These are phyloP conservation scores for Tenebrio molitor DNA, from an alignment of 1,140 invertebrate species.

Conservation along the genomic window DNA sequence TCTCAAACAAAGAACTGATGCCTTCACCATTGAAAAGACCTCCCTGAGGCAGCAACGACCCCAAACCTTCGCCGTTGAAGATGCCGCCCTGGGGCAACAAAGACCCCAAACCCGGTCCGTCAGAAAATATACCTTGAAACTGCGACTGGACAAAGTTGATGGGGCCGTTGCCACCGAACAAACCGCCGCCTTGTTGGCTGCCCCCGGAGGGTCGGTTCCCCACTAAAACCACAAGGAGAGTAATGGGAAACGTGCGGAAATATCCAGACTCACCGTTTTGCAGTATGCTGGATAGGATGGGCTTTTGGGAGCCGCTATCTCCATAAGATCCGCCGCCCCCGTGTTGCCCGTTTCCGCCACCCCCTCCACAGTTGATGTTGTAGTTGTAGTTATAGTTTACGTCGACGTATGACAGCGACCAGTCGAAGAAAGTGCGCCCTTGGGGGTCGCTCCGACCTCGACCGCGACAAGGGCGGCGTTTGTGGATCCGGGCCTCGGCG, in stretches of 20 bases:
- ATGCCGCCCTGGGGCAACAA: not conserved
- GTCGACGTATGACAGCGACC: conserved; percentile 22
- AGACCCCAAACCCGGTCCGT: not conserved
- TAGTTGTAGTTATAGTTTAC: conserved; percentile 47
- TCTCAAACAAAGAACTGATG: conserved; percentile 12
- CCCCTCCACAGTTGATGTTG: conserved; percentile 41
- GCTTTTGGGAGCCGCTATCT: conserved; percentile 3
- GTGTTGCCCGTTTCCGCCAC: not conserved
- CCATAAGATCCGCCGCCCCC: conserved; percentile 2
- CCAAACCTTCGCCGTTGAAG: conserved; percentile 11
- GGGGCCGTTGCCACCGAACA: not conserved
- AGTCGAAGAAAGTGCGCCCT: conserved; percentile 43
- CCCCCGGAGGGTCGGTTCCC: not conserved
- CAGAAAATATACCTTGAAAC: conserved; percentile 8
- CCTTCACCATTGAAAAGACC: conserved; percentile 41
- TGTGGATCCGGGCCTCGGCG: not conserved
- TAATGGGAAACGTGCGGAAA: no score
- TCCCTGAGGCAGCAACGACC: conserved; percentile 8
- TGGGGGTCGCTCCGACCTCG: not conserved
- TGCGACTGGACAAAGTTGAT: conserved; percentile 7
- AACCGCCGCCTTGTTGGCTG: not conserved
- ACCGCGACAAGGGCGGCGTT: conserved; percentile 26
- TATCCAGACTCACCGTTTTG: not conserved
- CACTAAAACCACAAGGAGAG: conserved; percentile 1
- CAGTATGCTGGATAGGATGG: not conserved